These are phyloP conservation scores for Brachyhypopomus gauderio DNA, from an alignment of 2,113 vertebrate species.

Conservation along the genomic window DNA sequence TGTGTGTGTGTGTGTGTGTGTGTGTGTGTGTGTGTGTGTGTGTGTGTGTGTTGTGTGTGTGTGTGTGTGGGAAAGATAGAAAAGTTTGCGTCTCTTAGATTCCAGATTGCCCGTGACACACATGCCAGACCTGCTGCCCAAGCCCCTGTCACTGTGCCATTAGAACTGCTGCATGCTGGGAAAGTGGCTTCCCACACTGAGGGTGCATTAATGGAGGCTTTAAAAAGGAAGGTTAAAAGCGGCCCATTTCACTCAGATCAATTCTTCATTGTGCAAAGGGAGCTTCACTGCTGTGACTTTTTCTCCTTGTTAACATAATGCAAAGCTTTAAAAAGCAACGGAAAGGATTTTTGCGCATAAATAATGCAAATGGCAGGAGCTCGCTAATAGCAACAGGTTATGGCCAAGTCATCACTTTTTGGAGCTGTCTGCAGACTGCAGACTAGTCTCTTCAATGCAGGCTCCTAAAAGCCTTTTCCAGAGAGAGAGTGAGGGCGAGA, in stretches of 20 bases:
- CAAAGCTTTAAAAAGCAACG: conserved; percentile 63
- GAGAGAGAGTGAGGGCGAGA: conserved; percentile 58
- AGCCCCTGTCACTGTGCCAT: conserved; percentile 50
- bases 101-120: conserved; percentile 50
- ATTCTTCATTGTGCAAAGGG: conserved; percentile 60
- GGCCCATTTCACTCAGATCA: conserved; percentile 45
- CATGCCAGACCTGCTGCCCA: conserved; percentile 33
- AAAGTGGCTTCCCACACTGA: conserved; percentile 43
- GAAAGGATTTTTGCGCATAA: conserved; percentile 72
- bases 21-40: not conserved
- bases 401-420: conserved; percentile 57
- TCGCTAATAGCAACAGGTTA: conserved; percentile 58
- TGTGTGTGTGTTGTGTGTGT: not conserved
- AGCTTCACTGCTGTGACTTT: conserved; percentile 47
- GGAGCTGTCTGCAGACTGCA: conserved; percentile 37
- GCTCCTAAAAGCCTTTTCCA: conserved; percentile 68
- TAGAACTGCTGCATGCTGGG: conserved; percentile 45
- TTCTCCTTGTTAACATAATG: conserved; percentile 71
- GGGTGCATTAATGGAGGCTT: conserved; percentile 66
- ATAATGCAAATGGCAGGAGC: conserved; percentile 69
- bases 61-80: conserved; percentile 21
- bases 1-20: conserved; percentile 1
- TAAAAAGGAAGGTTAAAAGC: conserved; percentile 57
- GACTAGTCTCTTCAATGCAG: conserved; percentile 30
- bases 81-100: conserved; percentile 40